phyloP scores from a whole-genome alignment of 2,888 invertebrate species.

The Watsonalla cultraria region DNA sequence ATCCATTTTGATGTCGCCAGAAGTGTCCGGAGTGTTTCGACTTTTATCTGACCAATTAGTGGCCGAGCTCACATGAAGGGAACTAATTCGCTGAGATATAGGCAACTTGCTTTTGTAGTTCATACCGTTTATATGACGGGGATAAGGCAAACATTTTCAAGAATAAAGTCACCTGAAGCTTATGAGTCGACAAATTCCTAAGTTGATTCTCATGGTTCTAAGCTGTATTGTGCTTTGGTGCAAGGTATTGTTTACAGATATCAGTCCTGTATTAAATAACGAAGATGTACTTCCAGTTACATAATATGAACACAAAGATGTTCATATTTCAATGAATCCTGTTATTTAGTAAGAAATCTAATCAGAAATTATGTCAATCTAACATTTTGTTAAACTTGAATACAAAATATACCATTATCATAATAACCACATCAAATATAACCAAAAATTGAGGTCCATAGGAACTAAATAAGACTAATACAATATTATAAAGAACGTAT shows the following conservation, averaged over 20 bases:
- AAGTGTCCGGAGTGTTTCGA: conserved; percentile 17
- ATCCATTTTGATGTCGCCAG: conserved; percentile 39
- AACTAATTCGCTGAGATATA: conserved; percentile 15
- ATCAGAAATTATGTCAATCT: too few species aligned
- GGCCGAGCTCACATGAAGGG: conserved; percentile 17
- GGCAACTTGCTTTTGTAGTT: neutral
- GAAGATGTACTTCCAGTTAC: too few species aligned
- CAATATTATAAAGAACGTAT: too few species aligned
- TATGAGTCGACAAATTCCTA: neutral
- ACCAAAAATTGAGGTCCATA: too few species aligned
- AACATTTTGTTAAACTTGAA: too few species aligned
- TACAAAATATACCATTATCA: too few species aligned
- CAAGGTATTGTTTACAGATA: conserved; percentile 3
- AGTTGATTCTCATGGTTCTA: conserved; percentile 1
- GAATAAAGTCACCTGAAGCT: neutral
- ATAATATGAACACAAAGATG: too few species aligned
- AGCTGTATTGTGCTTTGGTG: conserved; percentile 18
- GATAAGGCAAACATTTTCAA: neutral
- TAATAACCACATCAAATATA: too few species aligned
- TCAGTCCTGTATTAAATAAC: too few species aligned
- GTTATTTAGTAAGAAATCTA: too few species aligned
- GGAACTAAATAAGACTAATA: too few species aligned
- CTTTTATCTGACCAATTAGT: conserved; percentile 15
- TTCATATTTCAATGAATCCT: too few species aligned
- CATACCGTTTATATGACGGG: conserved; percentile 11